Evolutionary conservation across 2,113 vertebrate species (phyloP), one percentile per base, ranked within the genome.

Genomic region (Laticauda colubrina): DNA sequence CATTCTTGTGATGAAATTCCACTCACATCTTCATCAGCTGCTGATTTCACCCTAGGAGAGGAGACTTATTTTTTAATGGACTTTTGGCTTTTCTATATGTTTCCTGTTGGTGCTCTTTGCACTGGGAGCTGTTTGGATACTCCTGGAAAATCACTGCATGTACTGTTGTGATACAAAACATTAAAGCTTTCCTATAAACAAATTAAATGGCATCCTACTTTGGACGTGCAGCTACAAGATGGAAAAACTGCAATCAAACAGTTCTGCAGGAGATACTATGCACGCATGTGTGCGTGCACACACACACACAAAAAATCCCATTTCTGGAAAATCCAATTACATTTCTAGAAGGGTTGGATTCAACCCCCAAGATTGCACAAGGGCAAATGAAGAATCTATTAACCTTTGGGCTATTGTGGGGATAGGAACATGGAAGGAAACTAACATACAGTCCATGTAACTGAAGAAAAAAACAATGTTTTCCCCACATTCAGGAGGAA

Each of bases 321-420:
- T 97, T 97, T 98, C 97, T 98, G 95, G 97, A 96, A 97, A 61
- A 96, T 95, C 97, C 97, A 96, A 96, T 97, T 97, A 96, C 95
- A 89, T 97, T 98, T 98, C 96, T 96, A 98, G 96, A 95, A 97
- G 97, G 95, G 96, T 88, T 92, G 88, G 96, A 95, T 45, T 48
- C 34, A 90, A 86, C 81, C 56, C 85, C 95, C 95, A 95, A 96
- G 75, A 95, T 93, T 94, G 94, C 95, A 95, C 97, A 92, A 93
- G 97, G 96, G 95, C 91, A 97, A 97, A 96, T 96, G 95, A 96
- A 94, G 96, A 97, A 96, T 53, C 11, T 95, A 97, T 95, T 96
- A 93, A 94, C 95, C 92, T 96, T 96, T 95, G 92, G 94, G 96
- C 96, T 95, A 94, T 93, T 94, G 96, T 95, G 96, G 95, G 95